These are phyloP conservation scores for Bombus superbus DNA, from an alignment of 1,140 invertebrate genomes.

Conservation along the genomic window DNA sequence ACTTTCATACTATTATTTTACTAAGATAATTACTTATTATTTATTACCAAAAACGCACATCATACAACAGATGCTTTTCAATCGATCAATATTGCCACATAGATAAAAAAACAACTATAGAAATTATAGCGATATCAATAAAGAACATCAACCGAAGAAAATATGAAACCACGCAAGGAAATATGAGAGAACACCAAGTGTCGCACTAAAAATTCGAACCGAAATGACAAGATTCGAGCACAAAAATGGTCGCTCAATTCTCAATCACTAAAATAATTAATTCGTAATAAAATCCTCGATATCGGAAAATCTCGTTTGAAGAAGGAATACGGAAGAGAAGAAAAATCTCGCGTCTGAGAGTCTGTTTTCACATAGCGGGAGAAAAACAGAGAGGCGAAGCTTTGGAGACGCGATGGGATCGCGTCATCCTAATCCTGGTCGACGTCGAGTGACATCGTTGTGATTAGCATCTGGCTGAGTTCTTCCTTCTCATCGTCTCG, in stretches of 20 bases:
- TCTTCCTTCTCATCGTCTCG: not conserved
- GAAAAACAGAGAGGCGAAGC: not conserved
- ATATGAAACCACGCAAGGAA: not conserved
- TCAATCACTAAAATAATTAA: not conserved
- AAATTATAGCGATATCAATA: not conserved
- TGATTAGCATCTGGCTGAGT: slow-evolving; percentile 5
- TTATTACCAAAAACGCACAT: not conserved
- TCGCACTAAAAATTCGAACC: not conserved
- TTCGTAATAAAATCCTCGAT: not conserved
- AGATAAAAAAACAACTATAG: not conserved
- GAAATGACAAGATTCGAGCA: not conserved
- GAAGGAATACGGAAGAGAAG: not conserved
- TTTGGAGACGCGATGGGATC: not conserved
- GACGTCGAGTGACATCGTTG: slow-evolving; percentile 17
- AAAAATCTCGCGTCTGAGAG: not conserved
- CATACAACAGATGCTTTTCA: not conserved
- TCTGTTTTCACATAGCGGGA: slow-evolving; percentile 1
- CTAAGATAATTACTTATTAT: no score
- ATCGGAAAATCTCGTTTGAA: not conserved
- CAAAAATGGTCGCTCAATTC: not conserved
- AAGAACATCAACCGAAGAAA: not conserved
- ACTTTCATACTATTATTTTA: not conserved
- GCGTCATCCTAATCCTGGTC: not conserved
- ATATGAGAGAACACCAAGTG: not conserved
- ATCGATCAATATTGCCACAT: not conserved